These are phyloP conservation scores for Bombus haemorrhoidalis DNA, from an alignment of 1,140 invertebrate genomes.

Conservation along the genomic window DNA sequence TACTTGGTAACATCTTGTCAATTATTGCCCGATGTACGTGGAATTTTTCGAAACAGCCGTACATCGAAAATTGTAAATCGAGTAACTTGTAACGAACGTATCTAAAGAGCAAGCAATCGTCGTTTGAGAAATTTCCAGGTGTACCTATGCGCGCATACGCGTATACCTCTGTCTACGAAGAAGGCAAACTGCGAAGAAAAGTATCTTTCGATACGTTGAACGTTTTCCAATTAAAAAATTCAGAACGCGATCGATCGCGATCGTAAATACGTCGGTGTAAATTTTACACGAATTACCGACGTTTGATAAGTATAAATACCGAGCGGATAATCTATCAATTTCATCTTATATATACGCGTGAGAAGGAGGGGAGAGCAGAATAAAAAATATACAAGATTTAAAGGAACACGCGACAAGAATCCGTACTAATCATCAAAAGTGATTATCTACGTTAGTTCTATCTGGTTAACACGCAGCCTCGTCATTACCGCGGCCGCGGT, in stretches of 20 bases:
- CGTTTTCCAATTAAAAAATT: not conserved
- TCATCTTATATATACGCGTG: not conserved
- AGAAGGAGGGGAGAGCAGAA: not conserved
- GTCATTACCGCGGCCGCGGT: slow-evolving; percentile 57
- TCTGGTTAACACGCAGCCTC: slow-evolving; percentile 58
- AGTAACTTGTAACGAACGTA: too few species aligned
- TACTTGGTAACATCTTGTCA: too few species aligned
- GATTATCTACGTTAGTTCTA: slow-evolving; percentile 51
- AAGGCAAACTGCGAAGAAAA: not conserved
- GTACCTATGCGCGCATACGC: too few species aligned
- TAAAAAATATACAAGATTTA: not conserved
- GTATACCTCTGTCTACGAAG: too few species aligned
- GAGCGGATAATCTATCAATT: not conserved
- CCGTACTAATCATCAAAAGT: slow-evolving; percentile 30
- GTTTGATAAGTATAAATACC: not conserved
- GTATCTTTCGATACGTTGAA: not conserved
- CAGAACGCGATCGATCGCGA: too few species aligned
- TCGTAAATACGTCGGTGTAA: not conserved
- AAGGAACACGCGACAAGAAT: not conserved
- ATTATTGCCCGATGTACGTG: too few species aligned
- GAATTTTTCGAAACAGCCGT: too few species aligned
- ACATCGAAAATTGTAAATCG: too few species aligned
- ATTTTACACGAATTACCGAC: not conserved
- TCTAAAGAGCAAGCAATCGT: too few species aligned
- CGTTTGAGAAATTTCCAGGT: too few species aligned